These are phyloP conservation scores for Sula dactylatra DNA, from an alignment of 2,113 vertebrate genomes.

Conservation along the genomic window DNA sequence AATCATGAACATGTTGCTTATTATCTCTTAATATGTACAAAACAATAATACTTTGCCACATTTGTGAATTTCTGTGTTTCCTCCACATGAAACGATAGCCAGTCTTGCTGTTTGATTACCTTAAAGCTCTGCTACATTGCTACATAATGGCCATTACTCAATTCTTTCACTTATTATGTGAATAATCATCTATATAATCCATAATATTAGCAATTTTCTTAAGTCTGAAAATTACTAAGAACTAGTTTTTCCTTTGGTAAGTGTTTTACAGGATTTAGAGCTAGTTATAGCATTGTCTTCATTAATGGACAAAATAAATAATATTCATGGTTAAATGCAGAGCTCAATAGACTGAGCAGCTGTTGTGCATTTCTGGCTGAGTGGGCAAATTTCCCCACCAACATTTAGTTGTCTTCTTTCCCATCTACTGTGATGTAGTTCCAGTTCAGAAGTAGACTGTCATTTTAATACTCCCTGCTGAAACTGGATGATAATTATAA, in stretches of 20 bases:
- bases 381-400: neutral
- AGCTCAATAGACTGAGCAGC: neutral
- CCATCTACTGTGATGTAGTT: neutral
- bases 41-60: neutral
- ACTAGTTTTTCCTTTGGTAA: neutral
- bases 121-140: neutral
- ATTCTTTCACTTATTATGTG: neutral
- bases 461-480: neutral
- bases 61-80: neutral
- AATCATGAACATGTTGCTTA: neutral
- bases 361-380: neutral
- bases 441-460: neutral
- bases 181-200: neutral
- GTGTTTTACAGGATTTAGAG: neutral
- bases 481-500: neutral
- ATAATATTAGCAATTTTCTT: neutral
- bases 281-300: neutral
- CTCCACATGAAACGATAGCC: neutral
- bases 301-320: neutral
- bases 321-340: neutral
- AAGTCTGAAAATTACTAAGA: neutral
- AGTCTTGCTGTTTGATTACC: neutral
- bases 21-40: neutral
- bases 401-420: neutral
- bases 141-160: neutral